Percentiles rank a stretch among this genome's conserved stretches.
phyloP scores from a whole-genome alignment of 92 coral and sea anemone species.

The Anthopleura xanthogrammica region DNA sequence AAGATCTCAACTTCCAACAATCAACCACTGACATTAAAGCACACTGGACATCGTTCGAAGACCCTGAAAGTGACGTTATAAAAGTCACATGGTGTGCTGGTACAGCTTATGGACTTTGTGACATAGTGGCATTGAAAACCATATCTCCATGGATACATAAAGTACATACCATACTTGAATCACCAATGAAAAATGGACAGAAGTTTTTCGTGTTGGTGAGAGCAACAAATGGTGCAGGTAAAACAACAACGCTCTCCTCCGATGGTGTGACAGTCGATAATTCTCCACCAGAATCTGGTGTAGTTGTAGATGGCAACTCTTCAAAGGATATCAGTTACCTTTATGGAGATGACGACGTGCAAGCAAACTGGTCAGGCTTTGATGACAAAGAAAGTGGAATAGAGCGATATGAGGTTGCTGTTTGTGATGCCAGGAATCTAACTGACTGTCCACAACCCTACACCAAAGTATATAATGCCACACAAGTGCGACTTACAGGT shows the following conservation, averaged over 20 bases:
- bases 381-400: conserved; percentile 68
- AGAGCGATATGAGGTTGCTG: conserved; percentile 68
- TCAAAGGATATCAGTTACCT: conserved; percentile 51
- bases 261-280: conserved; percentile 76
- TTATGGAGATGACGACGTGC: conserved; percentile 53
- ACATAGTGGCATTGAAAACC: conserved; percentile 36
- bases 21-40: conserved; percentile 55
- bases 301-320: conserved; percentile 56
- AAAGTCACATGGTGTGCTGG: conserved; percentile 76
- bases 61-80: conserved; percentile 76
- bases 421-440: conserved; percentile 59
- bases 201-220: conserved; percentile 63
- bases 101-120: conserved; percentile 54
- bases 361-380: conserved; percentile 67
- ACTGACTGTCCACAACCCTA: conserved; percentile 59
- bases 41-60: conserved; percentile 70
- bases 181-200: conserved; percentile 63
- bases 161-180: conserved; percentile 32
- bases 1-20: conserved; percentile 57
- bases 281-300: conserved; percentile 67
- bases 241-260: conserved; percentile 49
- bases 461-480: conserved; percentile 45
- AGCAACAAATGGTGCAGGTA: conserved; percentile 87
- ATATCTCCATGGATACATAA: conserved; percentile 31
- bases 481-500: conserved; percentile 72